Percentiles rank a stretch among this genome's conserved stretches.
Evolutionary conservation across 2,113 vertebrate species (phyloP).

Genomic region (Heterotis niloticus): DNA sequence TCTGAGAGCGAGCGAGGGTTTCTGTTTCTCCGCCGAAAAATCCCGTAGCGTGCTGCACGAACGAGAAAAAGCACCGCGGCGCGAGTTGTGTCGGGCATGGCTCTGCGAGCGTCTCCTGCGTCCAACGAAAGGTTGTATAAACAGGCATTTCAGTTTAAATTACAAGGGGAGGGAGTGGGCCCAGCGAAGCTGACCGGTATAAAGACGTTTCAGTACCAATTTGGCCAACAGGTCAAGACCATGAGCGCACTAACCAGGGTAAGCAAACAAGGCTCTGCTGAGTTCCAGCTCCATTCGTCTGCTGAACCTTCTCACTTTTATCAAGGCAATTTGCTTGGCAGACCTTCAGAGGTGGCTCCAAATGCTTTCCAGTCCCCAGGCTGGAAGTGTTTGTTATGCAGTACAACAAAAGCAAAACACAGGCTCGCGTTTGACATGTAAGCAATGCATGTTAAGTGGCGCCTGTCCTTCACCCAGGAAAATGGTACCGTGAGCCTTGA

Average conservation of each 20-base stretch:
- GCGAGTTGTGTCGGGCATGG: constrained; percentile 54
- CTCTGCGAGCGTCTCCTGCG: constrained; percentile 59
- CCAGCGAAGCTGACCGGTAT: constrained; percentile 49
- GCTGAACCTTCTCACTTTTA: constrained; percentile 58
- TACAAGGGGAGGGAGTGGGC: constrained; percentile 55
- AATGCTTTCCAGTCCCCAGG: constrained; percentile 43
- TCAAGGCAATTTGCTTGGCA: constrained; percentile 55
- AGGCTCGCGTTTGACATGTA: constrained; percentile 50
- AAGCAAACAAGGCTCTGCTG: constrained; percentile 60
- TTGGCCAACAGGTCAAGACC: constrained; percentile 61
- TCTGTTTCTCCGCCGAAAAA: neutral
- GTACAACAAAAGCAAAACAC: neutral
- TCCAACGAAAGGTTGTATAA: constrained; percentile 62
- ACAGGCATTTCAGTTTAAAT: constrained; percentile 64
- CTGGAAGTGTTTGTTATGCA: constrained; percentile 56
- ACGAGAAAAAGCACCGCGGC: constrained; percentile 44
- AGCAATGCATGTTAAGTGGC: constrained; percentile 50
- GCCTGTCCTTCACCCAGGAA: neutral
- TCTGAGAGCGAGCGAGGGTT: neutral
- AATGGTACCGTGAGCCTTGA: neutral
- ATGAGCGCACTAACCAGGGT: constrained; percentile 55
- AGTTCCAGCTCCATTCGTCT: constrained; percentile 58
- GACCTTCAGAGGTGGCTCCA: constrained; percentile 45
- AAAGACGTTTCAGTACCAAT: constrained; percentile 63
- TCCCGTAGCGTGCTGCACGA: too few relatives aligned